Evolutionary conservation across 1,140 invertebrate species (phyloP), one percentile per base, ranked within the genome.

Genomic region (Achatina immaculata): DNA sequence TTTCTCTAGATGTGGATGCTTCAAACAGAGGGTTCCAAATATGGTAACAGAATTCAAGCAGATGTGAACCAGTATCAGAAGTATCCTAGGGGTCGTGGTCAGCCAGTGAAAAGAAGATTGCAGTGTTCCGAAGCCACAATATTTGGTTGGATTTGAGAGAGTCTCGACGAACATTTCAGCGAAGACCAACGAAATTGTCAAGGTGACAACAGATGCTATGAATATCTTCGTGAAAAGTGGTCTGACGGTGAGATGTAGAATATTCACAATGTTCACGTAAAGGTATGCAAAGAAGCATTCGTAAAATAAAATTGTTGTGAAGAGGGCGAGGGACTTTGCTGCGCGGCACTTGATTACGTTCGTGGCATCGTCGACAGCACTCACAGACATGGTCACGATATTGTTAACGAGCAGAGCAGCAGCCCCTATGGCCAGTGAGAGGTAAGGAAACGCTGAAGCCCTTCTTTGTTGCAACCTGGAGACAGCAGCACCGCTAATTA

Each of bases 251-350:
- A 68, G n/a, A 0, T 36, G 14, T n/a, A 78, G 21, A 43, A 78
- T 45, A 14, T n/a, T 2, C 21, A 34, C 31, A 34, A 78, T 48
- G 62, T 24, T 11, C 11, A 68, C 43, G 75, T 73, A 65, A 78
- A 85, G 21, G 65, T 85, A 73, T 76, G 43, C 19, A 65, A 79
- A 4, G 68, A 84, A 71, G 71, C 65, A 79, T 43, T 16, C 62
- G 55, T 40, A 68, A 55, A 74, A 81, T 62, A 72, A 21, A 55
- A 78, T 14, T 24, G 14, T 78, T 40, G 4, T 68, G 36, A 78
- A 1, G 16, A 48, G 34, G 51, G n/a, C 38, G 0, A 78, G 28
- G 6, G 2, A 68, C 40, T 78, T 78, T 1, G 58, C 58, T 4
- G 16, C 28, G 9, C 65, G 76, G 42, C 76, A 78, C n/a, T 45